phyloP scores from a whole-genome alignment of 2,113 vertebrate species.

The Cranoglanis bouderius region DNA sequence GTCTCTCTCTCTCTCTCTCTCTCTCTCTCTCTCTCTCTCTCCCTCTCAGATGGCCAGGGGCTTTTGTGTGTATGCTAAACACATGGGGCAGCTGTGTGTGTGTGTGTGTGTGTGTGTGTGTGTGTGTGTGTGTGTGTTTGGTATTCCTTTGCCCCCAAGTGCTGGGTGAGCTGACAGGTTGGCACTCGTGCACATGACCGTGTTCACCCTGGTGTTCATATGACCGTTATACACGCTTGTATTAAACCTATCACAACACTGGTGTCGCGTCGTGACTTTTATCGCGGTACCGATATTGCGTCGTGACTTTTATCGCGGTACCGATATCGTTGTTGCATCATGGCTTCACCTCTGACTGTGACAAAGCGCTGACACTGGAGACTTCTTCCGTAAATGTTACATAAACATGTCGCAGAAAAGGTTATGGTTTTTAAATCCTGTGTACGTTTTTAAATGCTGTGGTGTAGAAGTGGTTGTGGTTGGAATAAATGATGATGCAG shows the following conservation, averaged over 20 bases:
- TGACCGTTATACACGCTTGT: neutral
- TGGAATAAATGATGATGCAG: neutral
- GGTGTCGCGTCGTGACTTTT: neutral
- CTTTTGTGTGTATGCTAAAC: constrained; percentile 79
- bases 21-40: neutral
- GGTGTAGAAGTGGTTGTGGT: neutral
- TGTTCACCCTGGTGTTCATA: neutral
- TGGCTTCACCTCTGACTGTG: neutral
- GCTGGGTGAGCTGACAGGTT: constrained; percentile 27
- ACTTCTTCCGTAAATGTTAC: neutral
- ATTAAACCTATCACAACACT: too few relatives aligned
- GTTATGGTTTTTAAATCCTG: neutral
- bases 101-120: neutral
- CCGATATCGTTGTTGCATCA: neutral
- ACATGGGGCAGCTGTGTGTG: constrained; percentile 71
- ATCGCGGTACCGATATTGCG: neutral
- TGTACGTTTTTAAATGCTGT: neutral
- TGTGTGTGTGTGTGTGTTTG: constrained; percentile 46
- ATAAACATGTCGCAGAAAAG: neutral
- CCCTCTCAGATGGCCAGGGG: constrained; percentile 57
- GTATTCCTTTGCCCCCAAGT: neutral
- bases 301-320: neutral
- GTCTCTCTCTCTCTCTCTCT: neutral
- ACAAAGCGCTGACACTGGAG: neutral
- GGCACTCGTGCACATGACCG: constrained; percentile 1